phyloP scores from a whole-genome alignment of 2,797 vertebrate genomes.

The Girardinus metallicus region DNA sequence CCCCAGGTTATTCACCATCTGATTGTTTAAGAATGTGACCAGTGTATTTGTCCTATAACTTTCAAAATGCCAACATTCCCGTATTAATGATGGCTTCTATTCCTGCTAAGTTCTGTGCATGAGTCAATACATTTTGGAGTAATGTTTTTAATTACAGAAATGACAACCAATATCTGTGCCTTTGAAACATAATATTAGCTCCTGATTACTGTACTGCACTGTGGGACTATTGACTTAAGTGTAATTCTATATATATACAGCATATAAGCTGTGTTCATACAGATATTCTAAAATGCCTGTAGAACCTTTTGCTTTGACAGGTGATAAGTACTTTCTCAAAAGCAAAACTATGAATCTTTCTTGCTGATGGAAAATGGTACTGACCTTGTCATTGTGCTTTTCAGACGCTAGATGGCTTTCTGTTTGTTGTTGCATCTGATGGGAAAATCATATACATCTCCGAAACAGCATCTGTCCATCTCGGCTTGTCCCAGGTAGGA shows the following conservation, averaged over 20 bases:
- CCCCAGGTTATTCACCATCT: background rate
- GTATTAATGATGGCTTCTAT: background rate
- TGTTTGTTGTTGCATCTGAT: conserved; percentile 93
- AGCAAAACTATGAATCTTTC: background rate
- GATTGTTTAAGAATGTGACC: background rate
- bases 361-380: background rate
- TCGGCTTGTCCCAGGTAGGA: conserved; percentile 94
- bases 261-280: background rate
- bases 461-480: conserved; percentile 94
- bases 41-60: background rate
- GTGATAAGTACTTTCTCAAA: background rate
- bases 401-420: conserved; percentile 95
- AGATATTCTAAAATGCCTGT: too few species aligned
- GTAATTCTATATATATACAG: background rate
- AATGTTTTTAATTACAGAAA: background rate
- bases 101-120: background rate
- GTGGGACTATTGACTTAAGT: background rate
- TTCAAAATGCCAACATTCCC: background rate
- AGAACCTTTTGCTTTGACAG: background rate
- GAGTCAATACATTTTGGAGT: background rate
- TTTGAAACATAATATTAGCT: background rate
- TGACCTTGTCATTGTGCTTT: conserved; percentile 28
- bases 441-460: conserved; percentile 99
- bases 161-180: background rate
- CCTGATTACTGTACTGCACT: background rate